phyloP scores from a whole-genome alignment of 1,140 invertebrate species.

The Bombus soroeensis region DNA sequence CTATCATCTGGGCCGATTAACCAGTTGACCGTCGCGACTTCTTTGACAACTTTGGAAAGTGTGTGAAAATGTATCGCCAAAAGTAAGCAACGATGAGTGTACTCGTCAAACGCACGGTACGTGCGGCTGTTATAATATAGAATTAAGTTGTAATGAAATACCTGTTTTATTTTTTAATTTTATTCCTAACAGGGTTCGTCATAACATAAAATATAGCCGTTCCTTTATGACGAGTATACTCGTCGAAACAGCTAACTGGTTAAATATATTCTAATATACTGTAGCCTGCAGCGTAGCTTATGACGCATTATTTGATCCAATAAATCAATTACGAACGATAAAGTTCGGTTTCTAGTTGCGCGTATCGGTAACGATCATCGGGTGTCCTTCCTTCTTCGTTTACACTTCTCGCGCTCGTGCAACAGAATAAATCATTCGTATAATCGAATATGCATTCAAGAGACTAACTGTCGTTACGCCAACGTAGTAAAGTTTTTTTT shows the following conservation, averaged over 20 bases:
- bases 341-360: background rate
- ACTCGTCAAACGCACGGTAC: no score
- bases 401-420: conserved; percentile 28
- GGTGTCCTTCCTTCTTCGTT: conserved; percentile 2
- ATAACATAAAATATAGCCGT: background rate
- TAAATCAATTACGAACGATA: background rate
- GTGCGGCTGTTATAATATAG: no score
- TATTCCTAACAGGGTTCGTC: no score
- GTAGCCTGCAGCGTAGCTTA: background rate
- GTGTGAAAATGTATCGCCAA: no score
- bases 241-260: no score
- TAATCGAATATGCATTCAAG: conserved; percentile 37
- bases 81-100: no score
- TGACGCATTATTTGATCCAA: background rate
- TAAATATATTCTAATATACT: background rate
- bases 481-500: background rate
- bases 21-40: no score
- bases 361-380: conserved; percentile 11
- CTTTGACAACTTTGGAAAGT: no score
- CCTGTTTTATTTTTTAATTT: no score
- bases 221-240: background rate
- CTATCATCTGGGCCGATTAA: background rate
- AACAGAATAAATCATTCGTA: conserved; percentile 51
- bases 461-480: background rate
- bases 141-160: no score